Base-by-base conservation (phyloP, 2,797 vertebrate species). In the Zalophus californianus region DNA sequence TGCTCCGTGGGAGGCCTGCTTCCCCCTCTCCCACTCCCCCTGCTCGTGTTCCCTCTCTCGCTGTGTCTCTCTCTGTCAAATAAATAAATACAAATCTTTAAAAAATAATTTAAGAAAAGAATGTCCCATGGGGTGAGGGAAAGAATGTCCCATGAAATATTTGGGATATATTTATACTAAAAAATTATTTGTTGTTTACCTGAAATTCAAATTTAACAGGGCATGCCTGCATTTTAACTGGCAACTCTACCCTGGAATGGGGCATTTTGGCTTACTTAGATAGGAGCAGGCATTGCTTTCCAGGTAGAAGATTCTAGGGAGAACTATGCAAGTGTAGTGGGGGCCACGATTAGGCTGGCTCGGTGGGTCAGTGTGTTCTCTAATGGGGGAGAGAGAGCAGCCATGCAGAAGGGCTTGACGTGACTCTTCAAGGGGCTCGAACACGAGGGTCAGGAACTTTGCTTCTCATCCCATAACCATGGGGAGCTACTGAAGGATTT, bases 201-300 rank as follows among this genome's bases (percentile, higher is more conserved):
- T 35, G 27, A 75, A 86, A 58, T 86, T 66, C 50, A 75, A 66
- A 66, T 48, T 75, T 94, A 75, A 80, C 38, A 27, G 10, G 38
- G 58, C 41, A 92, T n/a, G 44, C 9, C 35, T n/a, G 9, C 32
- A 41, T 92, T 70, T 68, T 89, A 41, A 77, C 38, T 91, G 89
- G 23, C 48, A 75, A 14, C n/a, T 44, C 32, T 60, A 80, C 10
- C 50, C 35, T 70, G 41, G 62, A 44, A 94, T 52, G 62, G 3
- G 60, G 14, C 41, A 1, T 77, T 41, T 75, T 66, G 35, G 60
- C 20, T 90, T 82, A 77, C 20, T 90, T 82, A 77, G 52, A 52
- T 18, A 52, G 52, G 72, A 62, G 48, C 54, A 68, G n/a, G 8
- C 9, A 58, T 52, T 20, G 3, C 54, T 48, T 90, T 82, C 52